Conservation (phyloP, 1,140 invertebrate species). For the Drosophila oshimai region DNA sequence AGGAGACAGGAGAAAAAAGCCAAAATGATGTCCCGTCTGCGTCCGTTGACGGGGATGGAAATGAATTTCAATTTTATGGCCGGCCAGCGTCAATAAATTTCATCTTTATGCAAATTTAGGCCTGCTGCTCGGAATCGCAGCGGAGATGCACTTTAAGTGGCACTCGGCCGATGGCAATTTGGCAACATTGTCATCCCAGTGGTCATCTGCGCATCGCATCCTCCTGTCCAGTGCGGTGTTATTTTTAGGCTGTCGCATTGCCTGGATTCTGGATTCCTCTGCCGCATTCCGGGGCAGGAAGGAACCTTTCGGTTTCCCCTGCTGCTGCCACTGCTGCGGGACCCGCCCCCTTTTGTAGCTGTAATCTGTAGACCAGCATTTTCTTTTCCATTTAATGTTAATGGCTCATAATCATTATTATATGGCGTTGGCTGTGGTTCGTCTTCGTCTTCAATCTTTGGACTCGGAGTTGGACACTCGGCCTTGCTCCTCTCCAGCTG, state of each 20-base stretch:
- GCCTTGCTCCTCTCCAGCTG: conserved; percentile 26
- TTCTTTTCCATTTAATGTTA: conserved; percentile 82
- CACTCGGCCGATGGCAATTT: conserved; percentile 49
- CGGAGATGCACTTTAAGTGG: conserved; percentile 22
- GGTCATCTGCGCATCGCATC: conserved; percentile 1
- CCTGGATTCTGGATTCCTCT: conserved; percentile 61
- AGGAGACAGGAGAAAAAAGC: not conserved
- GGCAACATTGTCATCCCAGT: conserved; percentile 69
- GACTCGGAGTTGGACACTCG: conserved; percentile 20
- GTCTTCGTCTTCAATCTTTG: conserved; percentile 62
- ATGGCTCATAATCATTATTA: conserved; percentile 82
- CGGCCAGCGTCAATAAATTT: conserved; percentile 71
- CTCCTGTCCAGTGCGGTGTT: conserved; percentile 45
- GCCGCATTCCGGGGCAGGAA: conserved; percentile 55
- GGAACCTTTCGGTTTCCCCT: conserved; percentile 4
- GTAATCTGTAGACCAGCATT: conserved; percentile 80
- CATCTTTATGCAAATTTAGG: conserved; percentile 72
- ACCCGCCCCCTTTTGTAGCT: conserved; percentile 41
- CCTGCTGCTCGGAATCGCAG: not conserved
- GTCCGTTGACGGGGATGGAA: conserved; percentile 28
- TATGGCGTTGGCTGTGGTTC: conserved; percentile 77
- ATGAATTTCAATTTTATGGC: conserved; percentile 79
- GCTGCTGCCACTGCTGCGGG: too few species aligned
- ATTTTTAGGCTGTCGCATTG: conserved; percentile 76
- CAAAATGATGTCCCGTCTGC: conserved; percentile 18